phyloP scores from a whole-genome alignment of 2,797 vertebrate species.

The Pseudocheirus occidentalis region DNA sequence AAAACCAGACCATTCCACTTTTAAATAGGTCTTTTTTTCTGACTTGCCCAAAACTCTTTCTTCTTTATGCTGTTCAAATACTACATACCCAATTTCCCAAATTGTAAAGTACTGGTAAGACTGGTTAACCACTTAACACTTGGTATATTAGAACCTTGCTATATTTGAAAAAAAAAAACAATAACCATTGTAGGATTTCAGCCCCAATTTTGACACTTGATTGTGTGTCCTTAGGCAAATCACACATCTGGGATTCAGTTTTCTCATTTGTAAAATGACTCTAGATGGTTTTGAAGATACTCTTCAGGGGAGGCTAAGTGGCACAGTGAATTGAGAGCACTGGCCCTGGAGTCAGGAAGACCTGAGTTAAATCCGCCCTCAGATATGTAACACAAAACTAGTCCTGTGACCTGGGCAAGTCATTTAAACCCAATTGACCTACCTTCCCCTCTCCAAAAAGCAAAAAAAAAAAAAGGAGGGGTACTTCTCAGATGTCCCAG shows the following conservation, averaged over 20 bases:
- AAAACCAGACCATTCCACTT: not conserved
- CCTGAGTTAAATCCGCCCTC: too few relatives aligned
- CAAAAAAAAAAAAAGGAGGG: too few relatives aligned
- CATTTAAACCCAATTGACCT: too few relatives aligned
- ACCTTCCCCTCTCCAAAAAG: too few relatives aligned
- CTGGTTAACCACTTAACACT: not conserved
- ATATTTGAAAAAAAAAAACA: not conserved
- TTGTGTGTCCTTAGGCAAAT: not conserved
- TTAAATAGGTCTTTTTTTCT: not conserved
- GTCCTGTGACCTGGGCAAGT: too few relatives aligned
- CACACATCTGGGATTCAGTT: not conserved
- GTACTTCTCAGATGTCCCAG: not conserved
- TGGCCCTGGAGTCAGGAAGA: too few relatives aligned
- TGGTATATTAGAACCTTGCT: not conserved
- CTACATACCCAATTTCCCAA: not conserved
- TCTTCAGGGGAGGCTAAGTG: too few relatives aligned
- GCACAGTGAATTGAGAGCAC: too few relatives aligned
- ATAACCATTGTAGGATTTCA: not conserved
- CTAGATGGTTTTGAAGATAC: not conserved
- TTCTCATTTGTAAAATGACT: not conserved
- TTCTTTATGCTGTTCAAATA: not conserved
- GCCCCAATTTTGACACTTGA: not conserved
- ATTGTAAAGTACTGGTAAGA: slow-evolving; percentile 11
- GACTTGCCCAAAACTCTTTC: not conserved
- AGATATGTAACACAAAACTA: too few relatives aligned